Base-by-base conservation (phyloP, 2,888 invertebrate species). In the Gasteruption jaculator region DNA sequence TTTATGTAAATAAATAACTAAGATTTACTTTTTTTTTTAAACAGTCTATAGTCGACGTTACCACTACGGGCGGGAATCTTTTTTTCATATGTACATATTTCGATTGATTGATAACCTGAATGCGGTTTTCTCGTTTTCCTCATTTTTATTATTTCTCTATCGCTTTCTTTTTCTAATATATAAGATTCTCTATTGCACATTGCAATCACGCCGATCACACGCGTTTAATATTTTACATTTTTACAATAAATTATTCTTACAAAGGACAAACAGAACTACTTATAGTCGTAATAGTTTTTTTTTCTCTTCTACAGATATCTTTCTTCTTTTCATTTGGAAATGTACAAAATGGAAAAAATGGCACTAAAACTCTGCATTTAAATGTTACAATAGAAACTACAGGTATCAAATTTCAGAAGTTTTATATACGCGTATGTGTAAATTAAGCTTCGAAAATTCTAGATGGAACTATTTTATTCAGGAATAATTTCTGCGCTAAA, bases 161-260 rank as follows among this genome's bases (percentile, higher is more conserved):
- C 51, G 54, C 58, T 30, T 20, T 39, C 16, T 34, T 35, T 43
- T 45, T 43, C 41, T 22, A 16, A 43, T 46, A 44, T 52, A 29
- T 46, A 53, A 56, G 50, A 41, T 46, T 45, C 52, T 49, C 48
- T 60, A 60, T 58, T 58, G 57, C 58, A 65, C 65, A 45, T 61
- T 41, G 63, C 63, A 65, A 63, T 63, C 56, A 55, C 48, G 49
- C 49, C 48, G 41, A 48, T 50, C 45, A 46, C 48, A 51, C 39
- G 36, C 31, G 38, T 47, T 45, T 52, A 53, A 51, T 59, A 58
- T 65, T 53, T 65, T 63, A 65, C 65, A 66, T 63, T 68, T 68
- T 63, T 68, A 68, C 68, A 68, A 68, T 68, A 68, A 68, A 63
- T 68, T 66, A 68, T n/a, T n/a, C n/a, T n/a, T n/a, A n/a, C n/a